These are phyloP conservation scores for Steinernema feltiae DNA, from an alignment of 1,140 invertebrate species.

Conservation along the genomic window DNA sequence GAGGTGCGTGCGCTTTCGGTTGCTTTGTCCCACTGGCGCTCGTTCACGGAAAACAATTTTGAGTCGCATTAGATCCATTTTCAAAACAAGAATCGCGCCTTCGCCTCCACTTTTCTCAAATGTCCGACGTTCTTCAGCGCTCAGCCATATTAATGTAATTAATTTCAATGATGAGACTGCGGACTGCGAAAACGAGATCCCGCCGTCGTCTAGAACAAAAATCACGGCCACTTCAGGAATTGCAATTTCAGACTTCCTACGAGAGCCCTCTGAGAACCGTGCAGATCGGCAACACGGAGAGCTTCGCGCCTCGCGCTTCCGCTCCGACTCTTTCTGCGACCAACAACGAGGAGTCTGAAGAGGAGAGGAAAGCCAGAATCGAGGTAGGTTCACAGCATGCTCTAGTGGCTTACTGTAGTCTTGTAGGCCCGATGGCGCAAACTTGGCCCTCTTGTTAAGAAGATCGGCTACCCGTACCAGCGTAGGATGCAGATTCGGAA, in stretches of 20 bases:
- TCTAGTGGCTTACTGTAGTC: background rate
- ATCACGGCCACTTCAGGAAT: too few species aligned
- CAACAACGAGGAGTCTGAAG: background rate
- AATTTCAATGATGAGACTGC: too few species aligned
- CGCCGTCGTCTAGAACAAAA: too few species aligned
- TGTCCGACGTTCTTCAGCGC: background rate
- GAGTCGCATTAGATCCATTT: background rate
- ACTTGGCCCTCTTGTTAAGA: constrained; percentile 1
- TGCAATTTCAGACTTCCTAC: background rate
- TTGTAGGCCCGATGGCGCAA: constrained; percentile 3
- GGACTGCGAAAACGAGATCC: too few species aligned
- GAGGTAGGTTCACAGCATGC: background rate
- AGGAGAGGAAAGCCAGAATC: constrained; percentile 5
- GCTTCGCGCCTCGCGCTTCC: background rate
- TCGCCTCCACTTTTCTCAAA: background rate
- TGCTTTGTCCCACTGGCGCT: background rate
- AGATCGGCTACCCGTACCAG: constrained; percentile 14
- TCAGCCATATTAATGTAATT: background rate
- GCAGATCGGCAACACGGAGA: background rate
- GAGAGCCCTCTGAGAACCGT: background rate
- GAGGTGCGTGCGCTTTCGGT: background rate
- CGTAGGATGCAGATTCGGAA: constrained; percentile 4
- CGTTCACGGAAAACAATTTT: background rate
- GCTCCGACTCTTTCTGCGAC: background rate
- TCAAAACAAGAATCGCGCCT: background rate